A percentile compares a stretch with the other conserved stretches of the same genome.
phyloP scores from a whole-genome alignment of 2,113 vertebrate genomes.

The Brachionichthys hirsutus region DNA sequence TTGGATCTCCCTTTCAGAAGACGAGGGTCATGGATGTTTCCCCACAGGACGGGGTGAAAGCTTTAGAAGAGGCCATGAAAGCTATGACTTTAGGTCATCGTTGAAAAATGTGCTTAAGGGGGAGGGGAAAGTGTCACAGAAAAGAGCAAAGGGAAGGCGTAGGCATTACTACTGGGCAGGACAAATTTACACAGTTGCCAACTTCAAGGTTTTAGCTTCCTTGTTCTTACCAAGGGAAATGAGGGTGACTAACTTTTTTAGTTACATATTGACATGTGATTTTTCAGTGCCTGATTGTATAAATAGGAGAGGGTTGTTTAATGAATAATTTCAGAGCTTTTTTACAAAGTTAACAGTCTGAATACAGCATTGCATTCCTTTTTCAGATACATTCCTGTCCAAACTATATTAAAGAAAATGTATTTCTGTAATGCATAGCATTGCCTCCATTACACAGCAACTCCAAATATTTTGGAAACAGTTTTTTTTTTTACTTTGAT shows the following conservation, averaged over 20 bases:
- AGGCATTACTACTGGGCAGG: conserved; percentile 80
- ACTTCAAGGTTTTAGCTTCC: conserved; percentile 77
- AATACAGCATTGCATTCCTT: conserved; percentile 82
- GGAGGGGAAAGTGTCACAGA: conserved; percentile 53
- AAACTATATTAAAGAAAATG: conserved; percentile 70
- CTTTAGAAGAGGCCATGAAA: conserved; percentile 42
- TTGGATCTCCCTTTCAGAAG: conserved; percentile 63
- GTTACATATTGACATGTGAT: conserved; percentile 82
- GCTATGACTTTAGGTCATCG: conserved; percentile 54
- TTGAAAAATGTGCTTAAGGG: conserved; percentile 51
- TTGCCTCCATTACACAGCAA: conserved; percentile 75
- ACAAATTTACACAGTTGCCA: conserved; percentile 76
- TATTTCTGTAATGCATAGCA: conserved; percentile 79
- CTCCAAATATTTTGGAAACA: conserved; percentile 59
- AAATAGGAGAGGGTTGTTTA: conserved; percentile 82
- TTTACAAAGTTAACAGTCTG: conserved; percentile 79
- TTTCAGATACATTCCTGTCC: conserved; percentile 82
- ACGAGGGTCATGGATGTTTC: conserved; percentile 64
- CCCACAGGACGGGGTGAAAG: conserved; percentile 53
- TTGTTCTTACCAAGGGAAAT: conserved; percentile 77
- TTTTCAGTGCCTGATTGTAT: conserved; percentile 84
- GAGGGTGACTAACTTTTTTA: conserved; percentile 81
- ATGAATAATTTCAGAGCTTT: conserved; percentile 81
- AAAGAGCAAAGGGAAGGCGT: conserved; percentile 49
- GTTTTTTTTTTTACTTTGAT: conserved; percentile 39